These are phyloP conservation scores for Willisornis vidua DNA, from an alignment of 2,113 vertebrate species.

Conservation along the genomic window DNA sequence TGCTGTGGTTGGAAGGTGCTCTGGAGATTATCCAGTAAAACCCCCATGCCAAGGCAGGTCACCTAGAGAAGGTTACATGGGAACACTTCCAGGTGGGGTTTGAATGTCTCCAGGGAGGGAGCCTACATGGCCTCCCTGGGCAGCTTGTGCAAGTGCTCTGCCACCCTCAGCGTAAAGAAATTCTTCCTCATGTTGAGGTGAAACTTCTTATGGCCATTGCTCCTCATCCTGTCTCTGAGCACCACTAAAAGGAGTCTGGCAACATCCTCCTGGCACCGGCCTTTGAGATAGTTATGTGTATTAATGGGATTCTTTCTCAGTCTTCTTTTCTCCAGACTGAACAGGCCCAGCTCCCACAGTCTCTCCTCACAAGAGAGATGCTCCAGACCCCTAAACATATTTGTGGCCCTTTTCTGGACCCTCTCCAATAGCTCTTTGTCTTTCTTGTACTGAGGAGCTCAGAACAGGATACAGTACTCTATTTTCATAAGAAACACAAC, in stretches of 20 bases:
- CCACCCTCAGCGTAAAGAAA: accelerated
- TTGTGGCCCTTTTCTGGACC: not conserved
- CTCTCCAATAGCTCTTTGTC: not conserved
- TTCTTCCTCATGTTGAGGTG: not conserved
- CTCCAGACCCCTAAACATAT: not conserved
- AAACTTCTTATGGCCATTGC: not conserved
- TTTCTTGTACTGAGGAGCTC: not conserved
- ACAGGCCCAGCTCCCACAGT: not conserved
- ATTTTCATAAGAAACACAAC: not conserved
- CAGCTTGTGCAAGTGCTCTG: not conserved
- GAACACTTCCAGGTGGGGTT: not conserved
- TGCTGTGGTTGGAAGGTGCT: not conserved
- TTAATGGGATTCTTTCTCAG: not conserved
- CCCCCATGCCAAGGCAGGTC: not conserved
- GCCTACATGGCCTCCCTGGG: not conserved
- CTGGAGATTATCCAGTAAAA: not conserved
- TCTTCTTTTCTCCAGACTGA: not conserved
- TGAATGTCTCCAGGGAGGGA: not conserved
- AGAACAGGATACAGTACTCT: not conserved
- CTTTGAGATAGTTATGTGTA: not conserved
- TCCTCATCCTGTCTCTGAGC: not conserved
- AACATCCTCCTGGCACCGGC: not conserved
- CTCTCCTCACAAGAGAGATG: not conserved
- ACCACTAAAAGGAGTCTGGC: not conserved
- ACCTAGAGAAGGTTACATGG: not conserved